Evolutionary conservation across 2,113 vertebrate genomes (phyloP), one percentile per base, ranked within the genome.

Genomic region (Nerophis lumbriciformis): DNA sequence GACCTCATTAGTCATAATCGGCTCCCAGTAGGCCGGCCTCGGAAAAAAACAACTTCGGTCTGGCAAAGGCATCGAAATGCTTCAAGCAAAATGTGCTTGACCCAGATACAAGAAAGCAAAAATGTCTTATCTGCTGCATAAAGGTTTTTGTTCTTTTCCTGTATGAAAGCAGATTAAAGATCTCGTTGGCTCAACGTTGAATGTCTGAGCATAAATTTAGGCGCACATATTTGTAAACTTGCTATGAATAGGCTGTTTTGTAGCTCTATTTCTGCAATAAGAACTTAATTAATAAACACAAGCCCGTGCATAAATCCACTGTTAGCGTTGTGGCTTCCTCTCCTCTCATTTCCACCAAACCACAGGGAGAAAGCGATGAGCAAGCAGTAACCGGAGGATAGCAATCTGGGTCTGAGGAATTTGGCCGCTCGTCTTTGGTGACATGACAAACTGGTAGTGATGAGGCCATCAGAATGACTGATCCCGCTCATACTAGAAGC

Each of bases 1-100:
- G 72, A 86, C 69, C 82, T 88, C 82, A 90, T 88, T 88, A 89
- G 83, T 82, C 76, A 86, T 83, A 88, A 90, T 90, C 80, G 74
- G 35, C 65, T 90, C 89, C 87, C 83, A 13, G 52, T 87, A 80
- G 89, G 56, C 72, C 4, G 5, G 56, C 66, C 77, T 81, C 81
- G 64, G 42, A 12, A 12, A 45, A 45, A 12, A 86, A 85, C 87
- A 89, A 83, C 63, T 76, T 61, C 53, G 52, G 28, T 35, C 45
- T n/a, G 28, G 58, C 58, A 15, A 48, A 47, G 8, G 14, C 39
- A 48, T 48, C 28, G 28, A 39, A 56, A 16, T 9, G 54, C 35
- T 16, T 38, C 53, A 8, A 44, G 44, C 45, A 7, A 48, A 59
- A 54, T 72, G 64, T 77, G 71, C 66, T 61, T 72, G 72, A 78